Evolutionary conservation across 1,140 invertebrate genomes (phyloP), one percentile per base, ranked within the genome.

Genomic region (Papilio helenus): DNA sequence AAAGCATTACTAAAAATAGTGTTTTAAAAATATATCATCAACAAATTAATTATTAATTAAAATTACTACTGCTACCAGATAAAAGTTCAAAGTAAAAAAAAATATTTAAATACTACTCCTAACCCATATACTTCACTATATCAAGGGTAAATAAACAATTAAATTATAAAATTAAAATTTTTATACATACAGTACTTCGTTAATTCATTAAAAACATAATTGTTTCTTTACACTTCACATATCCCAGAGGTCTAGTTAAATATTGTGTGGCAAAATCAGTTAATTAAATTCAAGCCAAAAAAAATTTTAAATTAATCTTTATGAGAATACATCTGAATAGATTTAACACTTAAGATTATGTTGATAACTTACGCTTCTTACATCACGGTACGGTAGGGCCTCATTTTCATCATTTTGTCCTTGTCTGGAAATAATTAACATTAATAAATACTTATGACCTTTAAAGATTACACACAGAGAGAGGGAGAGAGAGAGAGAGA

Each of bases 391-490:
- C 39, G 96, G 95, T 81, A 98, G 94, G 84, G 96, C 97, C 95
- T 98, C 98, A 87, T 97, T 97, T 95, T 99, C 98, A 87, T 99
- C 98, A 86, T 98, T 98, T 76, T 98, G 97, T 42, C 98, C 98
- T 94, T 98, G 96, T 81, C 98, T 99, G 89, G 73, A 90, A 88
- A 92, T 86, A 79, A 73, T n/a, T 18, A n/a, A n/a, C 8, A n/a
- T 55, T n/a, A 5, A 55, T n/a, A 55, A 55, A 2, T 18, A 20
- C 1, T n/a, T 7, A 3, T 3, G 51, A 55, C 14, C 44, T 46
- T 49, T 3, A 3, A 16, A 49, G 18, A 49, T 0, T 16, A 49
- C 0, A 16, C 2, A 14, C 46, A 49, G 44, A 12, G 44, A 18
- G 1, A 55, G 51, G 20, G 5, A n/a, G 18, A 55, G 18, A 55